Evolutionary conservation across 2,888 invertebrate genomes (phyloP).

Genomic region (Mesochorus sp.): DNA sequence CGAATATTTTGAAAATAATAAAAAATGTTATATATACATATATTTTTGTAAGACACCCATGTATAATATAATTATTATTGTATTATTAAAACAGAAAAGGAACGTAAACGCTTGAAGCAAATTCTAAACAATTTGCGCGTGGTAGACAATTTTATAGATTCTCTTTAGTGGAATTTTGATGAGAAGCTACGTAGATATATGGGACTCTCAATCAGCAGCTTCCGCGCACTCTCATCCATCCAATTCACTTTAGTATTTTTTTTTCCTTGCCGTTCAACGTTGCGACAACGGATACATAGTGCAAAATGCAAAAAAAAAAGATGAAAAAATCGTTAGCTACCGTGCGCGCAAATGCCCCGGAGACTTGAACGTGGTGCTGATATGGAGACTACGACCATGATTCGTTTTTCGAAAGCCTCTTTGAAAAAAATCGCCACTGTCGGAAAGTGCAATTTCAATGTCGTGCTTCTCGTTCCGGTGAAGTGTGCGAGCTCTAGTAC

Average conservation of each 20-base stretch:
- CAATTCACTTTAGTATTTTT: constrained; percentile 11
- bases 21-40: no score
- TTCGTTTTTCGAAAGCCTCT: constrained; percentile 36
- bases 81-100: not conserved
- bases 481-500: not conserved
- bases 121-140: constrained; percentile 29
- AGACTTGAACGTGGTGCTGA: not conserved
- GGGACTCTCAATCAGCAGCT: not conserved
- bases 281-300: not conserved
- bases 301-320: constrained; percentile 18
- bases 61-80: no score
- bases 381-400: constrained; percentile 12
- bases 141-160: constrained; percentile 17
- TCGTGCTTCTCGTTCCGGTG: constrained; percentile 17
- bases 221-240: not conserved
- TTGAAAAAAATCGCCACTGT: constrained; percentile 41
- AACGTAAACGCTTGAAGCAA: not conserved
- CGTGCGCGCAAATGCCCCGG: not conserved
- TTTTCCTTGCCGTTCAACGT: not conserved
- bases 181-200: constrained; percentile 10
- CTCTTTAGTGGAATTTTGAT: constrained; percentile 37
- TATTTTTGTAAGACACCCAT: not conserved
- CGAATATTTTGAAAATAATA: not conserved
- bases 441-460: constrained; percentile 43
- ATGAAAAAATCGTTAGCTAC: not conserved